Base-by-base conservation (phyloP, 2,797 vertebrate species). In the Enteromius trimaculatus region DNA sequence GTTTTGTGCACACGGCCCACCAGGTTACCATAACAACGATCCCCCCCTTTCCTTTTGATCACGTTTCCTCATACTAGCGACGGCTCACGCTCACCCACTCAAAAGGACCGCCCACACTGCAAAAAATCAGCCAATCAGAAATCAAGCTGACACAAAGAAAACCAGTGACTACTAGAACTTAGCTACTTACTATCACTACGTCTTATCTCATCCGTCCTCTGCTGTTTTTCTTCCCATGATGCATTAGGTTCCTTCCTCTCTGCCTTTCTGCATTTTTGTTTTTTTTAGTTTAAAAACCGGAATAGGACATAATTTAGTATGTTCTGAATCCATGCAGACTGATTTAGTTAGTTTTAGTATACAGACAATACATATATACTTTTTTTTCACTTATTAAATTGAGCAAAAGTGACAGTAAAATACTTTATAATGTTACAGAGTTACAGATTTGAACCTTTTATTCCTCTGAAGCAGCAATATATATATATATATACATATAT, bases 51-150 rank as follows among this genome's bases (percentile, higher is more conserved):
- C 23, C 14, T 34, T 49, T 49, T 55, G 37, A 94, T 94, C 93
- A 93, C 92, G 92, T 94, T 95, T 95, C 94, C 93, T 94, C 90
- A 90, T 90, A 89, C 90, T 90, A 89, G 93, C 93, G 93, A 95
- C 91, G 91, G 92, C 91, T 86, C 90, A 86, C 60, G 86, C 89
- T 93, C 53, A 7, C 68, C 68, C 68, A 62, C 51, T 81, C 68
- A 62, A 39, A 65, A 66, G 71, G 91, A 87, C 91, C 84, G 90
- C 90, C 91, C 88, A 88, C 91, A 88, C 88, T 87, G 72, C 47
- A 14, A 16, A 26, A 87, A 39, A 89, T 87, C 49, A 89, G 89
- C 90, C 92, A 82, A 84, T 89, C 84, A 88, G 85, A 87, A 89
- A 84, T 81, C 80, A 65, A 4, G 69, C 58, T 21, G 60, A 29